These are phyloP conservation scores for Myrmecobius fasciatus DNA, from an alignment of 2,113 vertebrate genomes.

Conservation along the genomic window DNA sequence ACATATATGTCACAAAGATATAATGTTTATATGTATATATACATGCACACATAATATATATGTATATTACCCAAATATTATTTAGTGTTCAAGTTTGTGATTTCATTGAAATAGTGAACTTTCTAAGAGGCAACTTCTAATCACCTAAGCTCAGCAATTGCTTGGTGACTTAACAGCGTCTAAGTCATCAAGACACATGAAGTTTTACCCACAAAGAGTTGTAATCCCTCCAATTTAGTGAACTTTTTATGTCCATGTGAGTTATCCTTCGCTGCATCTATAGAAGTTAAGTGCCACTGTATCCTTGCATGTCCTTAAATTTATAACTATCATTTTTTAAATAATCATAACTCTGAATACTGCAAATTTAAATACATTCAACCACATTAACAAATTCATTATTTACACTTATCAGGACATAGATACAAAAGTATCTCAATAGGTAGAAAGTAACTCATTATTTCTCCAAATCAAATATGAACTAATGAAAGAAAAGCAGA, in stretches of 20 bases:
- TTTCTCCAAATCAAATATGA: not conserved
- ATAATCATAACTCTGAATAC: too few relatives aligned
- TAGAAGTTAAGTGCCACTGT: not conserved
- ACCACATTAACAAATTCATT: too few relatives aligned
- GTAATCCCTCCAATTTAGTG: not conserved
- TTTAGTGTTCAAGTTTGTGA: not conserved
- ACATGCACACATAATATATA: not conserved
- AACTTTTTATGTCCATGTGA: not conserved
- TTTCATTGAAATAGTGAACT: not conserved
- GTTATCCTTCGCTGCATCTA: not conserved
- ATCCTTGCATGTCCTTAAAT: not conserved
- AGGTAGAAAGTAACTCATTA: not conserved
- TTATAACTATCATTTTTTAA: not conserved
- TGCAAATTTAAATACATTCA: too few relatives aligned
- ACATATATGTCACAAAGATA: too few relatives aligned
- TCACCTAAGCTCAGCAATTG: too few relatives aligned
- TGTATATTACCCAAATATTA: not conserved
- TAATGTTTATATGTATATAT: too few relatives aligned
- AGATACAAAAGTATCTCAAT: too few relatives aligned
- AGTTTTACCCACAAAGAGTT: not conserved
- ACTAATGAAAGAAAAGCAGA: not conserved
- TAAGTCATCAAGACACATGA: not conserved
- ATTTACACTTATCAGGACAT: too few relatives aligned
- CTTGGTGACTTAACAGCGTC: not conserved
- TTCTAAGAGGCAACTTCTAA: not conserved